phyloP scores from a whole-genome alignment of 2,888 invertebrate species.

The Esperia sulphurella region DNA sequence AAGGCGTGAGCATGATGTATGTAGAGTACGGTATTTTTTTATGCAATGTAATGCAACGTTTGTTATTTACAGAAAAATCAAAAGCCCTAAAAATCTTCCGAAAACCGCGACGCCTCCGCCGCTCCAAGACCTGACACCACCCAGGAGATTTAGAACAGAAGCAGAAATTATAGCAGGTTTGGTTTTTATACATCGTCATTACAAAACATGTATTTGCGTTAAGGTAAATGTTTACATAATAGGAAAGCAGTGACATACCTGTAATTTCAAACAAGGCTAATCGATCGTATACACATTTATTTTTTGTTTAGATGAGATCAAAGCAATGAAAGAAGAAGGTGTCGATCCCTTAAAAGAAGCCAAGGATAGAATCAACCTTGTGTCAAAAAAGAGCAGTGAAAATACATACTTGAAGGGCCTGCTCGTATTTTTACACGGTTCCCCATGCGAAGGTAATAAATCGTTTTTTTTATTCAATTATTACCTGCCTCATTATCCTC shows the following conservation, averaged over 20 bases:
- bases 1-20: too few species aligned
- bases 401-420: slow-evolving; percentile 54
- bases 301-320: slow-evolving; percentile 49
- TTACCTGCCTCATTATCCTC: background rate
- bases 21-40: too few species aligned
- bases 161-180: slow-evolving; percentile 59
- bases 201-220: too few species aligned
- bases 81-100: slow-evolving; percentile 33
- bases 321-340: slow-evolving; percentile 40
- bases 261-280: too few species aligned
- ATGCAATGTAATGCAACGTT: too few species aligned
- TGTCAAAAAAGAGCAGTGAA: slow-evolving; percentile 17
- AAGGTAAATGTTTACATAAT: background rate
- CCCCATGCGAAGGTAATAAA: slow-evolving; percentile 63
- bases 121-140: slow-evolving; percentile 10
- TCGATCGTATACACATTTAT: too few species aligned
- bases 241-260: too few species aligned
- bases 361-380: slow-evolving; percentile 30
- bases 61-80: slow-evolving; percentile 37
- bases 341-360: slow-evolving; percentile 58
- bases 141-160: slow-evolving; percentile 46
- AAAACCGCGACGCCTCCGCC: slow-evolving; percentile 6
- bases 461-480: background rate
- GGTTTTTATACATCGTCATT: background rate
- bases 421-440: slow-evolving; percentile 60